These are phyloP conservation scores for Oscheius sp. DNA, from an alignment of 2,888 invertebrate genomes.

Conservation along the genomic window DNA sequence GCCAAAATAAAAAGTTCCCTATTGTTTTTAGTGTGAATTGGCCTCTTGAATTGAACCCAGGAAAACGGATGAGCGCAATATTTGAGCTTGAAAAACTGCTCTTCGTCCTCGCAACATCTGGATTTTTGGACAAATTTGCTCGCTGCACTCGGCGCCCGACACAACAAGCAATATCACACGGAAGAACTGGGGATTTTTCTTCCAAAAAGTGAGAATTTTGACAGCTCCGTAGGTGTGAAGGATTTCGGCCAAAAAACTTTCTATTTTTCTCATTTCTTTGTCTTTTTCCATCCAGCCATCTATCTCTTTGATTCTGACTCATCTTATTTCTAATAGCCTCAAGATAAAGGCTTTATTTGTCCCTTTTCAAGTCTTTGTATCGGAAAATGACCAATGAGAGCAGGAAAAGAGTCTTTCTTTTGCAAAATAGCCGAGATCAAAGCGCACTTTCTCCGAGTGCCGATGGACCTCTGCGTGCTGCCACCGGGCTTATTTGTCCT, in stretches of 20 bases:
- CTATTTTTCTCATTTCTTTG: neutral
- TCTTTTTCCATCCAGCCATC: neutral
- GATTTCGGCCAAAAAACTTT: too few relatives aligned
- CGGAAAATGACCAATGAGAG: too few relatives aligned
- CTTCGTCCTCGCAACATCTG: constrained; percentile 22
- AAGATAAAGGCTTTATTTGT: too few relatives aligned
- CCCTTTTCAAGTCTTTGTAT: too few relatives aligned
- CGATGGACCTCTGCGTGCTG: neutral
- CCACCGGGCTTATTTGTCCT: constrained; percentile 1
- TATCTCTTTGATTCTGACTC: neutral
- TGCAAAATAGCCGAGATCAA: neutral
- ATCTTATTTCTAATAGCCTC: too few relatives aligned
- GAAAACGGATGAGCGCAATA: constrained; percentile 18
- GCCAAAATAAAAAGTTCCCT: too few relatives aligned
- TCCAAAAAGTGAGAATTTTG: neutral
- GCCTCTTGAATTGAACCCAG: constrained; percentile 5
- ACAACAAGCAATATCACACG: constrained; percentile 24
- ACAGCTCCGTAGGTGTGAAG: too few relatives aligned
- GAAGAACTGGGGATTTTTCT: too few relatives aligned
- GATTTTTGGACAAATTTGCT: constrained; percentile 25
- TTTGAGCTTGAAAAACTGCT: constrained; percentile 20
- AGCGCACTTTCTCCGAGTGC: neutral
- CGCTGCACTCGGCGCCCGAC: constrained; percentile 14
- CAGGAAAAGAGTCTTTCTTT: too few relatives aligned
- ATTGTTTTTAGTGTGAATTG: neutral